Evolutionary conservation across 2,888 invertebrate species (phyloP), one percentile per base, ranked within the genome.

Genomic region (Lasius fuliginosus): DNA sequence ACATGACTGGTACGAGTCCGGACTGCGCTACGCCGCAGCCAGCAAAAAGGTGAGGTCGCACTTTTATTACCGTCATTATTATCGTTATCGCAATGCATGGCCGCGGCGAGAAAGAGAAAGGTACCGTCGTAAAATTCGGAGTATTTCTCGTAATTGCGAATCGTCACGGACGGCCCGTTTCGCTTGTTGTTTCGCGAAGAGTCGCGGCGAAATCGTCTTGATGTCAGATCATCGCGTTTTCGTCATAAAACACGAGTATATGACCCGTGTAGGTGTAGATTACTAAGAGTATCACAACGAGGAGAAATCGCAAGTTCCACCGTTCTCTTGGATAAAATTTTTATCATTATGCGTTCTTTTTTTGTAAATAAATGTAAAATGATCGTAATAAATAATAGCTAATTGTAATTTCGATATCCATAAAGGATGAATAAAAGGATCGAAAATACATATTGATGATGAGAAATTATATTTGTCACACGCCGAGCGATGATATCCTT

Each of bases 61-160:
- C 81, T 85, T 90, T 89, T 90, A 90, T 90, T 90, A 89, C 88
- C 85, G 84, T 88, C 79, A 90, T 90, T 91, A 90, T 77, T 68
- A 83, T 82, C 68, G 85, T 77, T 86, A 86, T 86, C 85, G 85
- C 56, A 73, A 85, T 84, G 69, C 74, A 46, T 53, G 69, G 62
- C 15, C 42, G 60, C 30, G 71, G 67, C n/a, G 62, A 53, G 68
- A 30, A 83, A 49, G 36, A 73, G 73, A 65, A 68, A 82, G 36
- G 82, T 23, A 65, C 33, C 68, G 74, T 82, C 82, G 58, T 86
- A 85, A 85, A 86, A 71, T 85, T 82, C 76, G 56, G 82, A 85
- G 62, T 82, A 84, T 85, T 76, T 69, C 71, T 49, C 82, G 65
- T 86, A 86, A 86, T 82, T 86, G 77, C 82, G 33, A 73, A 82